Base-by-base conservation (phyloP, 2,113 vertebrate genomes). In the Corynorhinus townsendii region DNA sequence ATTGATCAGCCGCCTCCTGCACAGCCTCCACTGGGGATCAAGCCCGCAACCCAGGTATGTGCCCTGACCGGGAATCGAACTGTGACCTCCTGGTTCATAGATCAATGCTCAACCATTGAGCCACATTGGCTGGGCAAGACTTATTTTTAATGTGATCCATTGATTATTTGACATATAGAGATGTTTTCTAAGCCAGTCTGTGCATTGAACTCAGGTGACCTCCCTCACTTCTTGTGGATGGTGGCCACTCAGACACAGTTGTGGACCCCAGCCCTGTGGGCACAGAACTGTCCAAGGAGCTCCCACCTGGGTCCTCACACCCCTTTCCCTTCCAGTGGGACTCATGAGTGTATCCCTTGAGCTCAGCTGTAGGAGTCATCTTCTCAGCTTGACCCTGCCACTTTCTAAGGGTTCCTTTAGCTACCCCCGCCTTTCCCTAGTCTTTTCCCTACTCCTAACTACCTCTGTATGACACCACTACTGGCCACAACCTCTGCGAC, bases 231-330 rank as follows among this genome's bases (percentile, higher is more conserved):
- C 15, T 1, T 2, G 0, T 43, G 66, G 11, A 15, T 0, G 15
- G 40, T 8, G 8, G 3, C 40, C 54, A 4, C 12, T 7, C 2
- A 33, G 11, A 7, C 20, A 16, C n/a, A 52, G 5, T 20, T 11
- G 33, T 0, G 20, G 2, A 0, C 1, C 1, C 4, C 7, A 1
- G 12, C 6, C 28, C 38, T 26, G 3, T 0, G 2, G 33, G 35
- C 22, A 2, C 1, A 7, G 9, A 11, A 1, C 8, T 14, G 19
- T 11, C 7, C 3, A 1, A 1, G 2, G 16, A 4, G 8, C 20
- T 11, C 35, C 12, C 38, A 0, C 22, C 17, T 22, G 15, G 26
- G 17, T 35, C 56, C 35, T 86, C 38, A 9, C 2, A 1, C 12
- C 1, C 5, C 0, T 0, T 5, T 10, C 26, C 24, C 38, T 86